A percentile compares a stretch with the other conserved stretches of the same genome.
Evolutionary conservation across 2,797 vertebrate species (phyloP).

Genomic region (Spea hammondii): DNA sequence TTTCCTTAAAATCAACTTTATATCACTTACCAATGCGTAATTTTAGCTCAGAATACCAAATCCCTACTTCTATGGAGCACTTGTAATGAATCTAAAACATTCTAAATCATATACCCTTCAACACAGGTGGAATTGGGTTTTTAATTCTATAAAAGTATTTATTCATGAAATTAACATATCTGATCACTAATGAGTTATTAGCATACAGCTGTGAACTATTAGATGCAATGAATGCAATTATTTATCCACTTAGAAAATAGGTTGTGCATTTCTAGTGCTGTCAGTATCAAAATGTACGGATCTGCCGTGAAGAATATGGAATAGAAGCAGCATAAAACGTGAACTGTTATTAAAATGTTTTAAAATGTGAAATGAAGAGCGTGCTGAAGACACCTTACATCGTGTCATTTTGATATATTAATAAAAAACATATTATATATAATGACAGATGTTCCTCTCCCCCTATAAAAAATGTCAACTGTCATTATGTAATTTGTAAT

Average conservation of each 20-base stretch:
- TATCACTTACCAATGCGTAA: constrained; percentile 8
- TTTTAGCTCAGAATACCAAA: constrained; percentile 11
- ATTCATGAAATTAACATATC: constrained; percentile 41
- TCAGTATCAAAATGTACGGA: constrained; percentile 14
- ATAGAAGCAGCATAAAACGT: neutral
- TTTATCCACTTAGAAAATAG: constrained; percentile 31
- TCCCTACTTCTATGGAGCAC: neutral
- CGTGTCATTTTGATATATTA: constrained; percentile 5
- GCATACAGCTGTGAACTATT: constrained; percentile 50
- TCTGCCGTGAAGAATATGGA: constrained; percentile 17
- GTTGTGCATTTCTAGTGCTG: constrained; percentile 4
- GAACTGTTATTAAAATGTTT: constrained; percentile 9
- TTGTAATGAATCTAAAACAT: neutral
- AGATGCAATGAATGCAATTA: constrained; percentile 43
- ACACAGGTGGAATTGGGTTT: constrained; percentile 27
- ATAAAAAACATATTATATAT: constrained; percentile 26
- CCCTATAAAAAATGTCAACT: constrained; percentile 12
- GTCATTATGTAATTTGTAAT: constrained; percentile 27
- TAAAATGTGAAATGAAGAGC: neutral
- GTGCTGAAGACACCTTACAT: neutral
- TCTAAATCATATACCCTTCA: constrained; percentile 14
- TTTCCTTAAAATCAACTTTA: neutral
- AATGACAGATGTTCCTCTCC: constrained; percentile 31
- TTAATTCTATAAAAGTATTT: constrained; percentile 38
- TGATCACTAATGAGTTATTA: constrained; percentile 50